Percentiles rank a stretch among this genome's conserved stretches.
Evolutionary conservation across 1,140 invertebrate genomes (phyloP).

Genomic region (Drosophila parvula): DNA sequence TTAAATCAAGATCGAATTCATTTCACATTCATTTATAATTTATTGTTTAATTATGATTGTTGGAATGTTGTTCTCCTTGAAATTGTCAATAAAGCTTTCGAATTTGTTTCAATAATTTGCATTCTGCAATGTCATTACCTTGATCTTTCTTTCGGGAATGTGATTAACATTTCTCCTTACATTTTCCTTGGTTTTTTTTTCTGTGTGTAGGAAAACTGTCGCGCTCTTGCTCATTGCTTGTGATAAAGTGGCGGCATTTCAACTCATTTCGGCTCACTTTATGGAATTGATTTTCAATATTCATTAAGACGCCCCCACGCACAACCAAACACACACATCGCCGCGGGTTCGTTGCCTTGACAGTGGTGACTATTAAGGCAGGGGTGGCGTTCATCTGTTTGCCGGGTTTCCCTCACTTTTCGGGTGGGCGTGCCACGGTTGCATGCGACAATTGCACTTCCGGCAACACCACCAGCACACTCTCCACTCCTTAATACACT

Average conservation of each 20-base stretch:
- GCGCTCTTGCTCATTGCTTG: conserved; percentile 17
- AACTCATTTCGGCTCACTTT: conserved; percentile 41
- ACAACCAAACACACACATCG: conserved; percentile 15
- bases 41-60: background rate
- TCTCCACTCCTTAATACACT: conserved; percentile 32
- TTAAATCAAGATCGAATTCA: background rate
- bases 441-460: conserved; percentile 79
- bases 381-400: conserved; percentile 29
- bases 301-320: conserved; percentile 61
- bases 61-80: background rate
- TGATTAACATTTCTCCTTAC: background rate
- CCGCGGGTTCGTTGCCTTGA: conserved; percentile 39
- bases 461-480: conserved; percentile 56
- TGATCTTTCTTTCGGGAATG: background rate
- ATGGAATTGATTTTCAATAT: conserved; percentile 72
- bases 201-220: conserved; percentile 50
- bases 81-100: background rate
- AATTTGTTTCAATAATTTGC: background rate
- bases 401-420: conserved; percentile 27
- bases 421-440: conserved; percentile 58
- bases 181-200: background rate
- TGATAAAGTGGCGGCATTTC: conserved; percentile 61
- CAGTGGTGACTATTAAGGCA: background rate
- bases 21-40: background rate
- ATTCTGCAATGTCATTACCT: background rate